Base-by-base conservation (phyloP, 1,140 invertebrate genomes). In the Pachyrhynchus sulphureomaculatus region DNA sequence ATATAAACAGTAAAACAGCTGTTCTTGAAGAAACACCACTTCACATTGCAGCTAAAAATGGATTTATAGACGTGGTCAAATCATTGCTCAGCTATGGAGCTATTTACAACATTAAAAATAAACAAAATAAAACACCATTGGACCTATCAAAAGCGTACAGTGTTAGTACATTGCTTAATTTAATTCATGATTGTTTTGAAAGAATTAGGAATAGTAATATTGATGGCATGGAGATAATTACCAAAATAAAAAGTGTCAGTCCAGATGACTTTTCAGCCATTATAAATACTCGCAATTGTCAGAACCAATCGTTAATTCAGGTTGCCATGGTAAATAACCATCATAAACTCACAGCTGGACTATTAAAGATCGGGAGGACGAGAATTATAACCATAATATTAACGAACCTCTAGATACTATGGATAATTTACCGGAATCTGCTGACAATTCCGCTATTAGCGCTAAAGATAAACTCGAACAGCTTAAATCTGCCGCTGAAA, bases 11-110 rank as follows among this genome's bases (percentile, higher is more conserved):
- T 49, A 29, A 49, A 49, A 49, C 47, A 2, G 3, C 10, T 32
- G 10, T 10, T 8, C 4, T 23, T 32, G 47, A 26, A 17, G 18
- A 1, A 10, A 49, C 47, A 33, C 13, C 47, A 9, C 26, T 49
- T 6, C 47, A 49, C 17, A 26, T 49, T 32, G 47, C 47, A 32
- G 47, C 47, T 49, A 49, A 49, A 49, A 33, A 17, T 29, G 47
- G 47, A 23, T 49, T 49, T 12, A 4, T 29, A 4, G 47, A 49
- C 6, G 10, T 49, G 2, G 23, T 49, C 3, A 17, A 32, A 49
- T 29, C 15, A 0, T 49, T 49, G 17, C 15, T 49, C 4, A 49
- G 18, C 12, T 24, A 49, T 49, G 47, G 47, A 13, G 47, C 47
- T 5, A 33, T 12, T 49, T 49, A 49, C 15, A 49, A 49, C 12